phyloP scores from a whole-genome alignment of 2,797 vertebrate genomes.

The Rhinatrema bivittatum region DNA sequence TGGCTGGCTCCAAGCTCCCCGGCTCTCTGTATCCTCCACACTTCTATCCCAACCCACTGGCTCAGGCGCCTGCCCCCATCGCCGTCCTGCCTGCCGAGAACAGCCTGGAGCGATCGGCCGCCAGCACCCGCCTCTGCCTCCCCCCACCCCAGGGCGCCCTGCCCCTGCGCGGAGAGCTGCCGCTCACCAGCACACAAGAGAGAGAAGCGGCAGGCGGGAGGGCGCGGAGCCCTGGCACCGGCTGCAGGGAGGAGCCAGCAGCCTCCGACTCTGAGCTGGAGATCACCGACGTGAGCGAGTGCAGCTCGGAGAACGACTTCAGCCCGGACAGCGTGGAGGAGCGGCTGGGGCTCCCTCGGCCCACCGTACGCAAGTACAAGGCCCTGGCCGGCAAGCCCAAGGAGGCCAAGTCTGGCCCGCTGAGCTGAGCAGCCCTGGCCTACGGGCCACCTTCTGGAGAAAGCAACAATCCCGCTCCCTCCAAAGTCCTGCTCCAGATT shows the following conservation, averaged over 20 bases:
- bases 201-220: conserved; percentile 19
- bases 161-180: background rate
- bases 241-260: conserved; percentile 73
- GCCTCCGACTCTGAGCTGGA: conserved; percentile 86
- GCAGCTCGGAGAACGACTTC: conserved; percentile 76
- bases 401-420: background rate
- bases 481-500: conserved; percentile 42
- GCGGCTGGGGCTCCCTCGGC: background rate
- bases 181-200: no score
- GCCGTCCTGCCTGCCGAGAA: conserved; percentile 61
- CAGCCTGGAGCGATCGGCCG: conserved; percentile 18
- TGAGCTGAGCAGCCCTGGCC: no score
- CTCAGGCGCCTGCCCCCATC: conserved; percentile 73
- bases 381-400: background rate
- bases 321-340: conserved; percentile 32
- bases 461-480: conserved; percentile 31
- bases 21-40: conserved; percentile 82
- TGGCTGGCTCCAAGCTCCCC: conserved; percentile 80
- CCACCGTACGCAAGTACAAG: conserved; percentile 19
- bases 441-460: no score
- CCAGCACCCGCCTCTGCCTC: conserved; percentile 19
- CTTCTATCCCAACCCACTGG: conserved; percentile 81
- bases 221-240: conserved; percentile 50
- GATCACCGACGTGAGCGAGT: conserved; percentile 86
- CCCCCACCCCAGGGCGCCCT: background rate